Conservation (phyloP, 2,888 invertebrate genomes). For the Clivina fossor region DNA sequence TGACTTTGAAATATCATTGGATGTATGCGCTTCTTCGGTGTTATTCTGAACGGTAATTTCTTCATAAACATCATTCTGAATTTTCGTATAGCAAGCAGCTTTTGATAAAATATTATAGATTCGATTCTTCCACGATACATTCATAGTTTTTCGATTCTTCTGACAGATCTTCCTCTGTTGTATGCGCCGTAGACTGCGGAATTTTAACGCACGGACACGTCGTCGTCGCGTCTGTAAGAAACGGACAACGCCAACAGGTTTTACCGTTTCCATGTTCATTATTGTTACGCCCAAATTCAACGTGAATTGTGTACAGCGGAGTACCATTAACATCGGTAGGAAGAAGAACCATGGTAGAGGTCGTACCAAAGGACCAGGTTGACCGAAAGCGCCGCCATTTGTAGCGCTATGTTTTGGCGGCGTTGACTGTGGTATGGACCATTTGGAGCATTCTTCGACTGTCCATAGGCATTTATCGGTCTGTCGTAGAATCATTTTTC, state of each 20-base stretch:
- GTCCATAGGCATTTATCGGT: constrained; percentile 28
- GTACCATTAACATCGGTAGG: constrained; percentile 20
- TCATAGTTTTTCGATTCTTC: not conserved
- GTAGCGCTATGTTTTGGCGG: constrained; percentile 11
- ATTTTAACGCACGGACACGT: constrained; percentile 20
- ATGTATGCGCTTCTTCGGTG: not conserved
- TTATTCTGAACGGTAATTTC: constrained; percentile 13
- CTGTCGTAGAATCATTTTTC: constrained; percentile 23
- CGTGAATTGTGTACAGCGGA: constrained; percentile 14
- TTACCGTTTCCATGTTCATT: constrained; percentile 21
- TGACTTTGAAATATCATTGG: too few relatives aligned
- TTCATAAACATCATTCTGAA: constrained; percentile 21
- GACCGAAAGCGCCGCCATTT: constrained; percentile 27
- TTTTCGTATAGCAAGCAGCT: constrained; percentile 11
- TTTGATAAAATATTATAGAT: constrained; percentile 17
- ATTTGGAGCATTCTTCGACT: constrained; percentile 30
- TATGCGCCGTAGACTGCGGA: constrained; percentile 17
- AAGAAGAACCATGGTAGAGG: constrained; percentile 34
- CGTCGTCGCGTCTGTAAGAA: constrained; percentile 24
- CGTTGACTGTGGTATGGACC: constrained; percentile 29
- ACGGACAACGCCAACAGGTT: constrained; percentile 12
- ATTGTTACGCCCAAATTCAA: constrained; percentile 20
- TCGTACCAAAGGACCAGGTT: constrained; percentile 24
- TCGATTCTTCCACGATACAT: constrained; percentile 1
- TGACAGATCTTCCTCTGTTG: not conserved